Evolutionary conservation across 1,140 invertebrate genomes (phyloP), one percentile per base, ranked within the genome.

Genomic region (Ganaspis sp.): DNA sequence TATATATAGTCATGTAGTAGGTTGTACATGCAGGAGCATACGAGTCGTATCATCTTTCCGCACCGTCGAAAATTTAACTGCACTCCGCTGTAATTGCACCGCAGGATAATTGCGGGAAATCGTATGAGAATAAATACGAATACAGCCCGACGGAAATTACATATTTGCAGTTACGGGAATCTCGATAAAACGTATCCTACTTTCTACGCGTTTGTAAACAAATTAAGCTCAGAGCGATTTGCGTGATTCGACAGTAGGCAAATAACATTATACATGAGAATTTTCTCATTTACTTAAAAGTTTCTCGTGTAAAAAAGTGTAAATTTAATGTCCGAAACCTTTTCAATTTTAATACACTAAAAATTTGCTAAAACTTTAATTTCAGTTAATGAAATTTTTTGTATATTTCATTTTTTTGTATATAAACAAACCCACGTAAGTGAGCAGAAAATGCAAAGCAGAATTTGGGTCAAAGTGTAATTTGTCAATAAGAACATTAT

Each of bases 131-230:
- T 64, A 64, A 64, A 64, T 64, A 64, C 54, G 58, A 64, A 64
- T 64, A 64, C 58, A 23, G 15, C 58, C 21, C 58, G 58, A 64
- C 58, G 58, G 58, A 64, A 64, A 64, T 64, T 64, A 64, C 58
- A 64, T 64, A 64, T 64, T 64, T 64, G 58, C 58, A 64, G 58
- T 64, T 64, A 64, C 58, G 58, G 23, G 26, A 29, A 72, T 77
- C 53, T 72, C 29, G 58, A 77, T 77, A 29, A 42, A 69, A 38
- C 73, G 64, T 71, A 64, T 64, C 40, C 70, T 74, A 45, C 70
- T 72, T 70, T 38, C 70, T 21, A 34, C 38, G 23, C 49, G 54
- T n/a, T 40, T 70, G 70, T 72, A 74, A 69, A 58, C 17, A 49
- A 75, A 58, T 37, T 38, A 42, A 72, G 49, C 19, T 69, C 58